Conservation (phyloP, 2,797 vertebrate genomes). For the Poecilia wingei region DNA sequence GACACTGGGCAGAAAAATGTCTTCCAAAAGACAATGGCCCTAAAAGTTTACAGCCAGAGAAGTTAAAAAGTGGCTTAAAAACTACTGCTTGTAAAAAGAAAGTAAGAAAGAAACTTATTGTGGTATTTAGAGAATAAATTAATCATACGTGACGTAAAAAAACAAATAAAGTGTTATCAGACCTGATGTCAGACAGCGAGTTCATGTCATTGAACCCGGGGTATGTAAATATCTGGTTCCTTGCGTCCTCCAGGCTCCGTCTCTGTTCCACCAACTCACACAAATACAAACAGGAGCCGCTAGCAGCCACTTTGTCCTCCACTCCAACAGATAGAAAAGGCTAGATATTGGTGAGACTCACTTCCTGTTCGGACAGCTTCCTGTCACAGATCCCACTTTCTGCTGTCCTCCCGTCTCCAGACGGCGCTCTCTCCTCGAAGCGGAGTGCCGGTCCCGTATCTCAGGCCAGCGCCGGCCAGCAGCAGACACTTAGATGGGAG, state of each 20-base stretch:
- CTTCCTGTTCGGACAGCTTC: slow-evolving; percentile 18
- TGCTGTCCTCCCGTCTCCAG: slow-evolving; percentile 18
- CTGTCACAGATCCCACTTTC: slow-evolving; percentile 38
- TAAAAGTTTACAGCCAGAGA: not conserved
- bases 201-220: not conserved
- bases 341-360: slow-evolving; percentile 32
- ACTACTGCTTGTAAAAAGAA: not conserved
- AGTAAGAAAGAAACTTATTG: not conserved
- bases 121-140: not conserved
- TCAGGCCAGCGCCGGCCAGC: slow-evolving; percentile 33
- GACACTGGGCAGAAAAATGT: not conserved
- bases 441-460: slow-evolving; percentile 36
- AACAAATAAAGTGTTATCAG: not conserved
- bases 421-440: slow-evolving; percentile 45
- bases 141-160: not conserved
- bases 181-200: not conserved
- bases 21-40: not conserved
- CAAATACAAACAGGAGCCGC: slow-evolving; percentile 33
- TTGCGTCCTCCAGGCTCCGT: not conserved
- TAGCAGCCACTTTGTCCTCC: slow-evolving; percentile 19
- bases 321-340: slow-evolving; percentile 25
- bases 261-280: slow-evolving; percentile 17
- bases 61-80: not conserved
- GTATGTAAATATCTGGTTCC: not conserved
- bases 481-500: slow-evolving; percentile 37